Base-by-base conservation (phyloP, 1,140 invertebrate genomes). In the Solen grandis region DNA sequence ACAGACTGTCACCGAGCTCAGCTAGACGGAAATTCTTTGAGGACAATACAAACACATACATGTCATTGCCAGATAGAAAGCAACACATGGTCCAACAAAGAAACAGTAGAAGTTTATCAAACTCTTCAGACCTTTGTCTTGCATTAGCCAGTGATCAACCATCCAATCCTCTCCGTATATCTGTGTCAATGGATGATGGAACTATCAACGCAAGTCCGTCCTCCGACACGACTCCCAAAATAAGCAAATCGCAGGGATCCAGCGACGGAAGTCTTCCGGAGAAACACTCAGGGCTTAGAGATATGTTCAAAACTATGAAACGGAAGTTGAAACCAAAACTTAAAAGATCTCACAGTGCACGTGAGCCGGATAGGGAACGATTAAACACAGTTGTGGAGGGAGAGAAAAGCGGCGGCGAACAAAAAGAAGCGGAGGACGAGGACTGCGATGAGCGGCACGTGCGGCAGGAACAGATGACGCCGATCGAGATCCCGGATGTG, bases 1-100 rank as follows among this genome's bases (percentile, higher is more conserved):
- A 86, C 29, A 81, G 79, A 72, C 57, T 85, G 19, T 86, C 88
- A 0, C 88, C 86, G 2, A 57, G 78, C 10, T 70, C 85, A 1
- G 86, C 86, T 14, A 77, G 88, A 31, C 70, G 60, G 73, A 82
- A 82, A 50, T 89, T 89, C 60, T 89, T 89, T 60, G 88, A 85
- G 29, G 73, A 81, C 22, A 36, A 76, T 25, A 74, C 78, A 4
- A 50, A 55, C 3, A 35, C 57, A 13, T 84, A 75, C 54, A 59
- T 85, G 57, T 88, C 87, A 10, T 87, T 83, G 85, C 82, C 85
- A 0, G 85, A 86, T n/a, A 50, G 84, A 36, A 77, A 62, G 22
- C 55, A 68, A 69, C 29, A 52, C 35, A 54, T 66, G 25, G 33
- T 25, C n/a, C 74, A 57, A 38, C 68, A 78, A 19, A 57, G 75